Base-by-base conservation (phyloP, 2,888 invertebrate genomes). In the Spodoptera exigua region DNA sequence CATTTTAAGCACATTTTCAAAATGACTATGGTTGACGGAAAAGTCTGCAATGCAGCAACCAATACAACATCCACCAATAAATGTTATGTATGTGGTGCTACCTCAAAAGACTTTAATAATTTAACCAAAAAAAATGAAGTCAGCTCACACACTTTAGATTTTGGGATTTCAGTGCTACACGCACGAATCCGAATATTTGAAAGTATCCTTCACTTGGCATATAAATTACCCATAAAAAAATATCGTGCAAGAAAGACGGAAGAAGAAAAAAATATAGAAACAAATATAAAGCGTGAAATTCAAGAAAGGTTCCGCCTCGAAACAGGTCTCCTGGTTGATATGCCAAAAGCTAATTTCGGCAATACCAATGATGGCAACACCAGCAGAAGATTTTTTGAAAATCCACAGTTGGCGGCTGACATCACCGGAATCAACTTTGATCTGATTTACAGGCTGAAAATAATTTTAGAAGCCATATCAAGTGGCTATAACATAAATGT, bases 341-440 rank as follows among this genome's bases (percentile, higher is more conserved):
- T 32, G 12, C 48, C 39, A 2, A 49, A 49, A 14, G 14, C 48
- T 5, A 27, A 27, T 14, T 49, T 14, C 17, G 37, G 48, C 13
- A 49, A 49, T 27, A 49, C 27, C 14, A 36, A 46, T 35, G 18
- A 36, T 36, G 46, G 46, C 16, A 36, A 36, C 10, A 36, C 35
- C 12, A 18, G 35, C 13, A 14, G 46, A 14, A 46, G 46, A 17
- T 46, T 46, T 46, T 46, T 46, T 34, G 17, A 16, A 9, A 17
- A 46, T 2, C 35, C 46, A 3, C 2, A 46, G 34, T 7, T 17
- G 12, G 34, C 35, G 1, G 34, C 46, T 11, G 34, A 35, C 7
- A 35, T 46, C n/a, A 46, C 17, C 27, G 32, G 44, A 17, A 32
- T 46, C 5, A 17, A 46, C 32, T 46, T 35, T 7, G 35, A 34